phyloP scores from a whole-genome alignment of 2,797 vertebrate genomes.

The Brachyalestes nurse region DNA sequence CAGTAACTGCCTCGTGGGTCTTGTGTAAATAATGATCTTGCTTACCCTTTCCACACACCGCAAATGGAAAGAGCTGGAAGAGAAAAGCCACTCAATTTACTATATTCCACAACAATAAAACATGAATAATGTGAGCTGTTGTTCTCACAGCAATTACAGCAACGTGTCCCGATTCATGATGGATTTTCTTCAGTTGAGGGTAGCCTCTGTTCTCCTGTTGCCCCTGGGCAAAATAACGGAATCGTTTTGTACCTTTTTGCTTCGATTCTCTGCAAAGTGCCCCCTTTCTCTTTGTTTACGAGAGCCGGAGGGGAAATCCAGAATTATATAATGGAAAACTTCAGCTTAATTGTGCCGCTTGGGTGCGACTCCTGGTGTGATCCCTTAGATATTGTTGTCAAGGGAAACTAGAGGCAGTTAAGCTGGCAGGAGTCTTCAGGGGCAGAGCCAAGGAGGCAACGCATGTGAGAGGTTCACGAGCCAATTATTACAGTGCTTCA shows the following conservation, averaged over 20 bases:
- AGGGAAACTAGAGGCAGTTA: slow-evolving; percentile 70
- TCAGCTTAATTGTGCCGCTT: slow-evolving; percentile 75
- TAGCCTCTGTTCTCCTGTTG: slow-evolving; percentile 27
- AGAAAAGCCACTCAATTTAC: slow-evolving; percentile 56
- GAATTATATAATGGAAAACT: slow-evolving; percentile 76
- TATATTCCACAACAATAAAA: slow-evolving; percentile 42
- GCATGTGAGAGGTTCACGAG: slow-evolving; percentile 54
- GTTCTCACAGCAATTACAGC: slow-evolving; percentile 60
- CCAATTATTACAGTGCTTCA: slow-evolving; percentile 50
- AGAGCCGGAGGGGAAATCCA: slow-evolving; percentile 65
- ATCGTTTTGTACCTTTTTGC: slow-evolving; percentile 48
- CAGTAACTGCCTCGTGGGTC: slow-evolving; percentile 58
- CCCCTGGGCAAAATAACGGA: slow-evolving; percentile 10
- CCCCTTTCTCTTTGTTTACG: slow-evolving; percentile 68
- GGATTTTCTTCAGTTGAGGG: slow-evolving; percentile 15
- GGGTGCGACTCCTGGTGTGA: slow-evolving; percentile 74
- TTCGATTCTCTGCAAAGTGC: slow-evolving; percentile 53
- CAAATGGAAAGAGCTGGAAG: slow-evolving; percentile 55
- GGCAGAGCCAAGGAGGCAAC: slow-evolving; percentile 30
- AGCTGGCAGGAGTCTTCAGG: slow-evolving; percentile 66
- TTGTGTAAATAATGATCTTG: slow-evolving; percentile 64
- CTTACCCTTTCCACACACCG: slow-evolving; percentile 49
- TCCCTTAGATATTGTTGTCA: slow-evolving; percentile 76
- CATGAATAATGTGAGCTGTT: slow-evolving; percentile 6
- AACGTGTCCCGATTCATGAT: slow-evolving; percentile 26